phyloP scores from a whole-genome alignment of 2,888 invertebrate species.

The Steinernema carpocapsae region DNA sequence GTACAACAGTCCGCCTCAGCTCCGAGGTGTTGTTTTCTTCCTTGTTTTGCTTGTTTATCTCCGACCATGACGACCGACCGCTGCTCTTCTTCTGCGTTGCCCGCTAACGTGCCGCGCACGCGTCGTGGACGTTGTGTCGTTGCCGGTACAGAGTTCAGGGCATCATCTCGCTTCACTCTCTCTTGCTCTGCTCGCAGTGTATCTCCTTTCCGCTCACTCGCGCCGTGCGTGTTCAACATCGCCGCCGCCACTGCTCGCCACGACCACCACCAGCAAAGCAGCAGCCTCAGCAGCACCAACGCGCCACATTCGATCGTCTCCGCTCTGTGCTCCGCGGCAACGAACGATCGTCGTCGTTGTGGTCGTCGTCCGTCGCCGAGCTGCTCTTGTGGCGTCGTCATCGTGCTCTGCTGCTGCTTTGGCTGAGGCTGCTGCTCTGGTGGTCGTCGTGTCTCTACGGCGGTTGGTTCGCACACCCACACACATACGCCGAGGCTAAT shows the following conservation, averaged over 20 bases:
- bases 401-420: background rate
- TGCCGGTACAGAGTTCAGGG: slow-evolving; percentile 34
- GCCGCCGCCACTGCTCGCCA: too few species aligned
- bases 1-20: slow-evolving; percentile 1
- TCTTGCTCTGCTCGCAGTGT: background rate
- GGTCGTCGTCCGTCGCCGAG: too few species aligned
- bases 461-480: background rate
- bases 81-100: background rate
- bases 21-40: slow-evolving; percentile 3
- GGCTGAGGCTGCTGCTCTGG: background rate
- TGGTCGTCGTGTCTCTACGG: background rate
- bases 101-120: slow-evolving; percentile 28
- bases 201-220: background rate
- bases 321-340: background rate
- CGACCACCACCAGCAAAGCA: too few species aligned
- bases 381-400: background rate
- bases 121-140: background rate
- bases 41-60: slow-evolving; percentile 33
- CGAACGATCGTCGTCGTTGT: too few species aligned
- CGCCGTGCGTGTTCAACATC: too few species aligned
- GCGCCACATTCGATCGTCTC: slow-evolving; percentile 10
- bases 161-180: background rate
- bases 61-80: too few species aligned
- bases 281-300: too few species aligned
- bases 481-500: too few species aligned